Conservation (phyloP, 2,797 vertebrate genomes). For the Adrianichthys oophorus region DNA sequence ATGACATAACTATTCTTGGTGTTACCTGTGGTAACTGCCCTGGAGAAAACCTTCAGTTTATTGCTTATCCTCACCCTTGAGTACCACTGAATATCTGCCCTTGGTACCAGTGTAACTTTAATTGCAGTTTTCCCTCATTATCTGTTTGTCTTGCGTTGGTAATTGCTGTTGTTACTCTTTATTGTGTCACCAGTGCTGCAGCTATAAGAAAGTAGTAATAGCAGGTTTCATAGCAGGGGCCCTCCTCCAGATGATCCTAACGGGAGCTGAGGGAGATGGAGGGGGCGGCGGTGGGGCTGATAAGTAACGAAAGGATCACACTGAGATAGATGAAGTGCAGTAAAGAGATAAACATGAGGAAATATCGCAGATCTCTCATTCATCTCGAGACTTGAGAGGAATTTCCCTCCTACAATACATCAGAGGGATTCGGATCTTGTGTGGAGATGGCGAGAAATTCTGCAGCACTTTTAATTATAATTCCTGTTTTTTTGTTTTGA, state of each 20-base stretch:
- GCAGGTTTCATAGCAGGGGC: conserved; percentile 57
- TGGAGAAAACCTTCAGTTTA: neutral
- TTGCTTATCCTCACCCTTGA: neutral
- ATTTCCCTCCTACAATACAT: too few relatives aligned
- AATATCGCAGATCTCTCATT: too few relatives aligned
- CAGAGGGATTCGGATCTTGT: too few relatives aligned
- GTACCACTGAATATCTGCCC: conserved; percentile 11
- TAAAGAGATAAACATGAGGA: conserved; percentile 51
- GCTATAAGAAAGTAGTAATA: conserved; percentile 57
- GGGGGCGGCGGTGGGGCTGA: conserved; percentile 1
- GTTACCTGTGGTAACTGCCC: conserved; percentile 3
- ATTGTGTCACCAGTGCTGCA: conserved; percentile 32
- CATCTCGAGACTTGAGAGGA: too few relatives aligned
- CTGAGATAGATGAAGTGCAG: neutral
- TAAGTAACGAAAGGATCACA: conserved; percentile 1
- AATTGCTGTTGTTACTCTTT: conserved; percentile 60
- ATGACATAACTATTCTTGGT: neutral
- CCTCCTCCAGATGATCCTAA: conserved; percentile 49
- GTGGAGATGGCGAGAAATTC: too few relatives aligned
- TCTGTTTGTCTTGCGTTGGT: conserved; percentile 39
- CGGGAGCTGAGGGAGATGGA: conserved; percentile 26
- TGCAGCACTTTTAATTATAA: too few relatives aligned
- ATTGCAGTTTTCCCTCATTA: conserved; percentile 41
- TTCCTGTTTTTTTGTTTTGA: too few relatives aligned
- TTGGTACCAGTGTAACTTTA: conserved; percentile 20